Evolutionary conservation across 2,113 vertebrate genomes (phyloP).

Genomic region (Solea senegalensis): DNA sequence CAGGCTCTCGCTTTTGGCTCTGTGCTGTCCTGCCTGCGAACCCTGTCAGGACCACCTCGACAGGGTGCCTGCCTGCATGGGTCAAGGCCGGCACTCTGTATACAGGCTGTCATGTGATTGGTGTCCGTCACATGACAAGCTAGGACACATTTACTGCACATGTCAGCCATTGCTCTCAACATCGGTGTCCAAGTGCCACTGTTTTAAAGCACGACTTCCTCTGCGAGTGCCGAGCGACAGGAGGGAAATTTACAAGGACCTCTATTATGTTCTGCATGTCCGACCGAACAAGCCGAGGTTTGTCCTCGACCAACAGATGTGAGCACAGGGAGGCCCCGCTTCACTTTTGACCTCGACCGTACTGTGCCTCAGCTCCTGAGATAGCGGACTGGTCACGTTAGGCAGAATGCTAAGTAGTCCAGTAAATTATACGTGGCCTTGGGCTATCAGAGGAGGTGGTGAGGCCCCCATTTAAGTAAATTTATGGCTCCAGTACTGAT

Average conservation of each 20-base stretch:
- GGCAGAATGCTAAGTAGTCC: slow-evolving; percentile 25
- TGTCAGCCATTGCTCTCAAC: slow-evolving; percentile 6
- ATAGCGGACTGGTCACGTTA: slow-evolving; percentile 37
- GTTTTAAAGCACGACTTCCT: slow-evolving; percentile 14
- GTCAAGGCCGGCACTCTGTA: slow-evolving; percentile 41
- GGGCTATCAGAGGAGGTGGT: slow-evolving; percentile 47
- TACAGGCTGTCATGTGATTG: slow-evolving; percentile 45
- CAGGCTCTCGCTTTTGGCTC: slow-evolving; percentile 14
- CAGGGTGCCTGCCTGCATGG: slow-evolving; percentile 40
- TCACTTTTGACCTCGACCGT: slow-evolving; percentile 42
- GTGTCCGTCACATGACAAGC: slow-evolving; percentile 23
- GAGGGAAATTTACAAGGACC: slow-evolving; percentile 20
- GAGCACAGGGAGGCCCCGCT: slow-evolving; percentile 34
- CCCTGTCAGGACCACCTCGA: slow-evolving; percentile 51
- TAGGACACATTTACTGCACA: slow-evolving; percentile 3
- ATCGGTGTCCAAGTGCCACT: background rate
- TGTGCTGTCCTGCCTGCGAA: slow-evolving; percentile 46
- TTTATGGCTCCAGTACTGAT: slow-evolving; percentile 55
- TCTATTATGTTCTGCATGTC: slow-evolving; percentile 31
- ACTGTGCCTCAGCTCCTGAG: slow-evolving; percentile 27
- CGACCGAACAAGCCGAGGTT: slow-evolving; percentile 37
- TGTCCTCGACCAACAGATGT: slow-evolving; percentile 48
- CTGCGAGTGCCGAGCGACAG: background rate
- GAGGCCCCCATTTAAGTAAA: slow-evolving; percentile 64
- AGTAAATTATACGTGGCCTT: slow-evolving; percentile 48